A percentile compares a stretch with the other conserved stretches of the same genome.
Evolutionary conservation across 1,140 invertebrate genomes (phyloP).

Genomic region (Zophobas atratus): DNA sequence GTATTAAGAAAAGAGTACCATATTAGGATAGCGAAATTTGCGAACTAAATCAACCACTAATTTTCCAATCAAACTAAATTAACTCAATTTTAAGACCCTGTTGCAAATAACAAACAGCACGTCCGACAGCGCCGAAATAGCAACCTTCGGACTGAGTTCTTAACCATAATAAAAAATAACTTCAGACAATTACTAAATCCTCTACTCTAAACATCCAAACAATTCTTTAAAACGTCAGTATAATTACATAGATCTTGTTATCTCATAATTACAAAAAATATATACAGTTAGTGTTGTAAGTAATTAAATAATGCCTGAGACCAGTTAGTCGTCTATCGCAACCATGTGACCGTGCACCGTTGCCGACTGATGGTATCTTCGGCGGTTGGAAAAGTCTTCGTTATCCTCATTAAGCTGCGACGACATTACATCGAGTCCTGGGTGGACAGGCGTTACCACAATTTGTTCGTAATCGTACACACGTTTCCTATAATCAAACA

Average conservation of each 20-base stretch:
- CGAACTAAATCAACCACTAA: too few species aligned
- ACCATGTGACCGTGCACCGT: slow-evolving; percentile 85
- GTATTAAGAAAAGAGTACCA: too few species aligned
- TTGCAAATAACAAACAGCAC: too few species aligned
- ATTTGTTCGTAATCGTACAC: slow-evolving; percentile 90
- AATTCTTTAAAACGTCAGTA: slow-evolving; percentile 11
- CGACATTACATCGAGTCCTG: slow-evolving; percentile 85
- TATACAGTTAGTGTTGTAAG: slow-evolving; percentile 49
- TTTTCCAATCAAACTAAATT: too few species aligned
- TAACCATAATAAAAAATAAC: too few species aligned
- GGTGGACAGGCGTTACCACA: slow-evolving; percentile 89
- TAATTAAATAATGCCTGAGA: slow-evolving; percentile 6
- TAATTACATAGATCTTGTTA: slow-evolving; percentile 29
- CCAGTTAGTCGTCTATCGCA: slow-evolving; percentile 70
- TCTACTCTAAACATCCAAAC: neutral
- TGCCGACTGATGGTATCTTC: slow-evolving; percentile 92
- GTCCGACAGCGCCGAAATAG: too few species aligned
- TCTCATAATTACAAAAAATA: slow-evolving; percentile 51
- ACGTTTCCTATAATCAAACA: slow-evolving; percentile 73
- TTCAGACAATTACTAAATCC: too few species aligned
- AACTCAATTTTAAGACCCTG: too few species aligned
- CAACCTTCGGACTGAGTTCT: too few species aligned
- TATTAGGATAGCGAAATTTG: too few species aligned
- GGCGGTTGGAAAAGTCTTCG: slow-evolving; percentile 91
- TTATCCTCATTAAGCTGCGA: slow-evolving; percentile 95